phyloP scores from a whole-genome alignment of 1,140 invertebrate species.

The Temnothorax curvispinosus region DNA sequence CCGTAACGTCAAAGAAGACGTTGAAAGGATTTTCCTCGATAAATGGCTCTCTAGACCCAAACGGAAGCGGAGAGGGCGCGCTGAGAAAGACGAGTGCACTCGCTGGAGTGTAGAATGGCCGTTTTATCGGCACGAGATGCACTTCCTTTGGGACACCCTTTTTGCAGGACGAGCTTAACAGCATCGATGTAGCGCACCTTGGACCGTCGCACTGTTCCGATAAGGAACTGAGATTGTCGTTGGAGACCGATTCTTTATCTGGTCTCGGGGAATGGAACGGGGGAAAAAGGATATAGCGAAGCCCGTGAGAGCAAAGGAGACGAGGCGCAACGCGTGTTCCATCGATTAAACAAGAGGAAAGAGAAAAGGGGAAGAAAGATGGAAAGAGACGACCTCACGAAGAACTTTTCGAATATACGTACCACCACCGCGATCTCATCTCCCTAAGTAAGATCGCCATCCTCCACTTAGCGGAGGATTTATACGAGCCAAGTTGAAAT shows the following conservation, averaged over 20 bases:
- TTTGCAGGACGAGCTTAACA: slow-evolving; percentile 47
- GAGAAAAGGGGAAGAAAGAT: slow-evolving; percentile 9
- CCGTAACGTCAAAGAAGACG: slow-evolving; percentile 61
- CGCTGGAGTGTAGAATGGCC: slow-evolving; percentile 48
- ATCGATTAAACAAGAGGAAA: slow-evolving; percentile 64
- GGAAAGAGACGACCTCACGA: neutral
- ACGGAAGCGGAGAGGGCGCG: slow-evolving; percentile 35
- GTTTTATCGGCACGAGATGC: slow-evolving; percentile 67
- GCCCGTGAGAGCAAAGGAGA: slow-evolving; percentile 6
- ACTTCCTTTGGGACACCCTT: slow-evolving; percentile 60
- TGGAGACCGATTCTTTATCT: slow-evolving; percentile 62
- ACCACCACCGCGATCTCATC: slow-evolving; percentile 56
- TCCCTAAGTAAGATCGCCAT: slow-evolving; percentile 69
- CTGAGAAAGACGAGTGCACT: slow-evolving; percentile 64
- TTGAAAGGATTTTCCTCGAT: slow-evolving; percentile 63
- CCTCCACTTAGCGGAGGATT: slow-evolving; percentile 70
- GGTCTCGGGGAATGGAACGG: neutral
- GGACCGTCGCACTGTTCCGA: slow-evolving; percentile 38
- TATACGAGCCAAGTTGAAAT: slow-evolving; percentile 74
- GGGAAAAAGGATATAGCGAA: neutral
- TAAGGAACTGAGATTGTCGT: slow-evolving; percentile 55
- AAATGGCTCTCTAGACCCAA: slow-evolving; percentile 63
- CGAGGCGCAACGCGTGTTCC: slow-evolving; percentile 42
- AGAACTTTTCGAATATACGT: slow-evolving; percentile 63
- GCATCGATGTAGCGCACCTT: slow-evolving; percentile 39